These are phyloP conservation scores for Bolinopsis microptera DNA, from an alignment of 37 sponge, comb jelly and placozoan genomes.

Conservation along the genomic window DNA sequence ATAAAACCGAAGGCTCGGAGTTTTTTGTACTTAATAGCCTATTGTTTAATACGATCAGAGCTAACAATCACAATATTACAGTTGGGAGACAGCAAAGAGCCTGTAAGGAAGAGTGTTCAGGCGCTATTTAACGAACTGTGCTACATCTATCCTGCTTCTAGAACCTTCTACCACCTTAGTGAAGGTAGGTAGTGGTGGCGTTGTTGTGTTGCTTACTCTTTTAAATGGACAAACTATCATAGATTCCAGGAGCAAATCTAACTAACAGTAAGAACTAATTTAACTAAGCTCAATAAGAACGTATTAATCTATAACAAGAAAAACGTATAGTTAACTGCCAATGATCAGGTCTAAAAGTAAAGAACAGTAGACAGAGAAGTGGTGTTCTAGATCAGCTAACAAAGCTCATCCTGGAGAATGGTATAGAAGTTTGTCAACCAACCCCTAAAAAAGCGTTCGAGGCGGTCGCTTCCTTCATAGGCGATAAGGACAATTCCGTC, in stretches of 20 bases:
- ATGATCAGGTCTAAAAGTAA: constrained; percentile 16
- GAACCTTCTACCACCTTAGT: constrained; percentile 74
- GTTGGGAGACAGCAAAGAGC: constrained; percentile 90
- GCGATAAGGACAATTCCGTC: constrained; percentile 58
- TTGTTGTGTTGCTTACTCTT: no score
- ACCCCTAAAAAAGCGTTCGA: constrained; percentile 82
- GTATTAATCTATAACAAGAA: no score
- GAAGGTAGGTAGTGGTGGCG: constrained; percentile 70
- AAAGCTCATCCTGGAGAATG: constrained; percentile 80
- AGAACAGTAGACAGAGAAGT: constrained; percentile 57
- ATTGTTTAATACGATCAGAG: no score
- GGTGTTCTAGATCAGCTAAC: constrained; percentile 24
- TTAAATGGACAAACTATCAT: no score
- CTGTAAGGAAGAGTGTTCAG: constrained; percentile 83
- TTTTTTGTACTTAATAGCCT: no score
- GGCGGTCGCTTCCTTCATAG: constrained; percentile 76
- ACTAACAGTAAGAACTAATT: no score
- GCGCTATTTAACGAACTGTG: constrained; percentile 77
- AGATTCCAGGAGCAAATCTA: no score
- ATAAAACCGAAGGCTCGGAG: no score
- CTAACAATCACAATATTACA: not conserved
- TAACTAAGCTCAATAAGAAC: no score
- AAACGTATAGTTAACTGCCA: not conserved
- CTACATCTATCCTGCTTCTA: constrained; percentile 82
- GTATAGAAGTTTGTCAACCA: constrained; percentile 83